These are phyloP conservation scores for Todus mexicanus DNA, from an alignment of 2,797 vertebrate genomes.

Conservation along the genomic window DNA sequence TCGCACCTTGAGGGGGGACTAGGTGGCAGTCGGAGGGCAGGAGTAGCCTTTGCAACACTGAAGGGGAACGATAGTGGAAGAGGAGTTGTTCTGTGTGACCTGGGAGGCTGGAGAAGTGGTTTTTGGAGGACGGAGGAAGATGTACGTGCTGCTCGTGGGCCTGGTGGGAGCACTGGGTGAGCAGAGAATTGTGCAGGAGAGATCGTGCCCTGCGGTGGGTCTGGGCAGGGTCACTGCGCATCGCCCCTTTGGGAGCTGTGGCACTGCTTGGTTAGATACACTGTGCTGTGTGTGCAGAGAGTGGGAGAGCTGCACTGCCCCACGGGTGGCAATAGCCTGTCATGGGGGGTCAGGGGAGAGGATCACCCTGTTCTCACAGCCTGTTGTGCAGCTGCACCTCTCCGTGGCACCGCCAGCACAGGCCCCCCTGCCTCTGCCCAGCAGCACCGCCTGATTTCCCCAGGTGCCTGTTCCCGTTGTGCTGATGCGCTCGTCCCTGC, in stretches of 20 bases:
- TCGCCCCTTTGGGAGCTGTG: accelerated
- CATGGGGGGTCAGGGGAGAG: neutral
- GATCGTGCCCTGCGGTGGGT: neutral
- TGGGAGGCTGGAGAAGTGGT: neutral
- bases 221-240: neutral
- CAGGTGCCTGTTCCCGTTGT: neutral
- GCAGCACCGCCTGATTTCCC: slow-evolving; percentile 1
- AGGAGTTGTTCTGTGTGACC: neutral
- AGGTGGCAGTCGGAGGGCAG: neutral
- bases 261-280: accelerated
- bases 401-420: accelerated
- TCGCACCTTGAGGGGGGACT: neutral
- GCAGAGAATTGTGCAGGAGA: neutral
- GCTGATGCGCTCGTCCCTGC: neutral
- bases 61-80: neutral
- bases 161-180: neutral
- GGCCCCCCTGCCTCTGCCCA: neutral
- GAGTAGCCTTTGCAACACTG: neutral
- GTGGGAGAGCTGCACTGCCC: accelerated
- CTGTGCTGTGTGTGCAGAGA: neutral
- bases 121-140: neutral
- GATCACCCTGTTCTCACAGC: neutral
- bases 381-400: neutral
- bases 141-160: accelerated
- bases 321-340: accelerated